These are phyloP conservation scores for Saccopteryx bilineata DNA, from an alignment of 2,113 vertebrate species.

Conservation along the genomic window DNA sequence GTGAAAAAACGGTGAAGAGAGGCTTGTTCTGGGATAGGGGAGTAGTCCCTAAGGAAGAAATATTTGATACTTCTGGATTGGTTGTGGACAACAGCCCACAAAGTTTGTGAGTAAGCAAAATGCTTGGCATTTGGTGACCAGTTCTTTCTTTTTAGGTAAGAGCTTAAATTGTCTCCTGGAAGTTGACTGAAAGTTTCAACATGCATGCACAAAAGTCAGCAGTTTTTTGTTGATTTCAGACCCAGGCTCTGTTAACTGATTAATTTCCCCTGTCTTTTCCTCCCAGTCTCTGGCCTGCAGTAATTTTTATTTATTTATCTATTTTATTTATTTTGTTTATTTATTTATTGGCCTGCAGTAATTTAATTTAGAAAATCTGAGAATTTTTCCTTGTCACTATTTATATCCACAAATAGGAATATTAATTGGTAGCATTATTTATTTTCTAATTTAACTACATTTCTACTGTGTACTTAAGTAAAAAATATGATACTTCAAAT, in stretches of 20 bases:
- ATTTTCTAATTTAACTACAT: neutral
- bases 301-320: neutral
- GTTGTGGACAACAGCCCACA: neutral
- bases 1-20: neutral
- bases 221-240: neutral
- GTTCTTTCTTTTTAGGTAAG: neutral
- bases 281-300: neutral
- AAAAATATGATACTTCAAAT: neutral
- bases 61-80: neutral
- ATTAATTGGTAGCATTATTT: neutral
- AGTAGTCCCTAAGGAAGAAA: neutral
- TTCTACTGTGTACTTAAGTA: conserved; percentile 18
- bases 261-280: neutral
- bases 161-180: neutral
- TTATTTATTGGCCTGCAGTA: neutral
- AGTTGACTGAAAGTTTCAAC: neutral
- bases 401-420: neutral
- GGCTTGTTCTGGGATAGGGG: neutral
- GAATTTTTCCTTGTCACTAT: neutral
- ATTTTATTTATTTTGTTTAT: neutral
- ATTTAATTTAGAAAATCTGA: neutral
- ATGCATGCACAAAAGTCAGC: neutral
- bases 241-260: neutral
- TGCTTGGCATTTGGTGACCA: neutral
- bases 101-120: neutral